These are phyloP conservation scores for Ethmia dodecea DNA, from an alignment of 2,888 invertebrate species.

Conservation along the genomic window DNA sequence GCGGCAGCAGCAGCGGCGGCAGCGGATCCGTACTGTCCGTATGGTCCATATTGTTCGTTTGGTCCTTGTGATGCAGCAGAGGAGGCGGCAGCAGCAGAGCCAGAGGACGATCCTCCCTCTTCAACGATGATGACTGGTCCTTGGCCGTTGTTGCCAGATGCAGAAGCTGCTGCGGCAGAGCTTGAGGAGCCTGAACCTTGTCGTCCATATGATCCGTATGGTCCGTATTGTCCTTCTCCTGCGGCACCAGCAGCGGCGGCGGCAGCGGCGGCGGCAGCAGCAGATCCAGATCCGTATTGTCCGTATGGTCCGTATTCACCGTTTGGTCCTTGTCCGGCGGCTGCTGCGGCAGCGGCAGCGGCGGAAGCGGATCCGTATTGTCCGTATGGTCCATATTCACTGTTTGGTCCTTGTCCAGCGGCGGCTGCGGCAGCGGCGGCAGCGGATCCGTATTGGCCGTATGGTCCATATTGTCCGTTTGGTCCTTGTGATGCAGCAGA, in stretches of 20 bases:
- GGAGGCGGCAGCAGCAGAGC: conserved; percentile 1
- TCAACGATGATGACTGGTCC: background rate
- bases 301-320: conserved; percentile 5
- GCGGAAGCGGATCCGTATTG: conserved; percentile 8
- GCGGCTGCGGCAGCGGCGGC: conserved; percentile 10
- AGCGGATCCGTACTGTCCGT: no score
- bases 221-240: no score
- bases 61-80: conserved; percentile 1
- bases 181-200: no score
- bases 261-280: background rate
- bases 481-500: conserved; percentile 10
- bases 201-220: no score
- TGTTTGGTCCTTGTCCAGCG: conserved; percentile 6
- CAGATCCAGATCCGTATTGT: background rate
- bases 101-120: conserved; percentile 7
- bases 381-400: conserved; percentile 4
- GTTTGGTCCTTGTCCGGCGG: background rate
- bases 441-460: background rate
- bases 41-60: background rate
- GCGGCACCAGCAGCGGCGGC: no score
- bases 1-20: conserved; percentile 2
- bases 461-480: conserved; percentile 7
- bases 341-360: conserved; percentile 5
- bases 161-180: no score
- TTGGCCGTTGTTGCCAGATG: no score